Evolutionary conservation across 2,113 vertebrate species (phyloP).

Genomic region (Thunnus thynnus): DNA sequence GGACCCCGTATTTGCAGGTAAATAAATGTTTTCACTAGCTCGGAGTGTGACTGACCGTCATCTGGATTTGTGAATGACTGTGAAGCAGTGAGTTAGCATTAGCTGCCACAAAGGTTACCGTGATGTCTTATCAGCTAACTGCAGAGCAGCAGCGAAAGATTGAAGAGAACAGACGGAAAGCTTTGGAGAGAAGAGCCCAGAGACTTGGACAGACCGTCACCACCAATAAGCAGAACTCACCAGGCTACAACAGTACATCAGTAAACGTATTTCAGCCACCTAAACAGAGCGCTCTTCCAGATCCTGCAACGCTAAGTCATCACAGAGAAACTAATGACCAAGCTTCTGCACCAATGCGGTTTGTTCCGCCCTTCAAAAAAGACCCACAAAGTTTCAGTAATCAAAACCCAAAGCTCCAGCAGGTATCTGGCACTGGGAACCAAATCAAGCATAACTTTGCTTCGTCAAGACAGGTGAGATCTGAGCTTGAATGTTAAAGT

Average conservation of each 20-base stretch:
- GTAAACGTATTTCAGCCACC: constrained; percentile 13
- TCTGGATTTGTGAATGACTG: background rate
- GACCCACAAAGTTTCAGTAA: background rate
- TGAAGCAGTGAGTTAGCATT: background rate
- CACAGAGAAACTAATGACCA: background rate
- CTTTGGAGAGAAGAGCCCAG: constrained; percentile 92
- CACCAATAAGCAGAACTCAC: constrained; percentile 36
- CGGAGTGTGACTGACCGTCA: background rate
- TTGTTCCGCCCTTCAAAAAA: constrained; percentile 35
- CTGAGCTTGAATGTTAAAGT: background rate
- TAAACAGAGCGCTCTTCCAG: background rate
- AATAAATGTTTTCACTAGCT: background rate
- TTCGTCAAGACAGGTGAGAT: constrained; percentile 57
- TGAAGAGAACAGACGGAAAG: constrained; percentile 92
- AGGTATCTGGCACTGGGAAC: background rate
- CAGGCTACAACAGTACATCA: constrained; percentile 3
- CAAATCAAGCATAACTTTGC: constrained; percentile 28
- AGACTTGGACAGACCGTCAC: constrained; percentile 79
- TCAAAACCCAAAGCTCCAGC: constrained; percentile 12
- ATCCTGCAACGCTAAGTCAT: background rate
- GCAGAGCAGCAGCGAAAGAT: constrained; percentile 92
- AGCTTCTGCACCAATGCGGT: constrained; percentile 14
- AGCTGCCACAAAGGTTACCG: constrained; percentile 5
- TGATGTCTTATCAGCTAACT: constrained; percentile 91
- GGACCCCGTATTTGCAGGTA: background rate